Evolutionary conservation across 2,888 invertebrate species (phyloP), one percentile per base, ranked within the genome.

Genomic region (Caenorhabditis wallacei): DNA sequence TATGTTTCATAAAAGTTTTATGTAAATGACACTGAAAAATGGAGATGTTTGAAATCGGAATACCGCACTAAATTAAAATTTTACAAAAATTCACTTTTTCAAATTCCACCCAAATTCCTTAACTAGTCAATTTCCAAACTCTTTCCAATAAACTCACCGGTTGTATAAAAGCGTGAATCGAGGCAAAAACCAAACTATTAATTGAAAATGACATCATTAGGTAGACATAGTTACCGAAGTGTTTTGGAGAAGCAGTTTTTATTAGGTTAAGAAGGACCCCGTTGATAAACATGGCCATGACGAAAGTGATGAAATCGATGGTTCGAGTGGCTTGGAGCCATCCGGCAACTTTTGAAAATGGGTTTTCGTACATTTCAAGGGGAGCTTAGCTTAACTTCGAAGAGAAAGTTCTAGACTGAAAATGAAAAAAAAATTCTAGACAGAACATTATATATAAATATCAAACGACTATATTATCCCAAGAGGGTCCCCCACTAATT

Each of bases 181-280:
- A n/a, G 2, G 80, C 80, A n/a, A 80, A 80, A 61, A 80, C 24
- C 53, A 71, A 37, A 46, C 80, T 80, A 35, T 80, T 80, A 18
- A 80, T 61, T 1, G 80, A 59, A 24, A 80, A 80, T 8, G 72
- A 26, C 66, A 74, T 80, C 80, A 80, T 74, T 22, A 80, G 20
- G 20, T 80, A 72, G 24, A 68, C 66, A 48, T 80, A 80, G 20
- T 80, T 80, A 2, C 80, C 80, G 16, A 80, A 80, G 43, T 80
- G 80, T 35, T 71, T 68, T 18, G 80, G 80, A 13, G 80, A 80
- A 24, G 43, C 61, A 18, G 72, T 80, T 1, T 26, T 59, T 24
- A 80, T 80, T 13, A 80, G 18, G 26, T 80, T 72, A 30, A 80
- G 53, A 22, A 80, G 61, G 1, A 80, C 68, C 1, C 71, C 66